Evolutionary conservation across 2,113 vertebrate species (phyloP).

Genomic region (Mixornis gularis): DNA sequence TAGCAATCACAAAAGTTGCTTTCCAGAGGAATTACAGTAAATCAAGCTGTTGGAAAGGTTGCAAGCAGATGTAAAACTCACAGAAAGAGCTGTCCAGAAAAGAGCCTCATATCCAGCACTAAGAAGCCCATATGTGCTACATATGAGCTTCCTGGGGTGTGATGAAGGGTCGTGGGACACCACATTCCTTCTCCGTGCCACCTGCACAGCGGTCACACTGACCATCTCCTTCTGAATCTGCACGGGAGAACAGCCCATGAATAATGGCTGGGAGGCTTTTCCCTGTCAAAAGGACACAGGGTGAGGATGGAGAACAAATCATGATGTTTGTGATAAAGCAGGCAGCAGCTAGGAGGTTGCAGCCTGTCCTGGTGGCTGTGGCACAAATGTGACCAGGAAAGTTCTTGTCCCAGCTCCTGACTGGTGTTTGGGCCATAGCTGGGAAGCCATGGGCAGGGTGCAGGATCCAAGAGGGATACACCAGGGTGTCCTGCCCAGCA

Average conservation of each 20-base stretch:
- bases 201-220: background rate
- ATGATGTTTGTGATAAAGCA: background rate
- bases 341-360: background rate
- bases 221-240: background rate
- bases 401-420: background rate
- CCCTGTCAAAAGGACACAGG: background rate
- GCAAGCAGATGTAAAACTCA: background rate
- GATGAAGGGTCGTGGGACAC: background rate
- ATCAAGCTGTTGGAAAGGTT: constrained; percentile 12
- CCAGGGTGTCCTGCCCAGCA: background rate
- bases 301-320: background rate
- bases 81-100: background rate
- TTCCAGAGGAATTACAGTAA: constrained; percentile 54
- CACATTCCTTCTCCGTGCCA: background rate
- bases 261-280: background rate
- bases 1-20: constrained; percentile 52
- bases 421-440: background rate
- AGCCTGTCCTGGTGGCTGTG: background rate
- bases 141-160: background rate
- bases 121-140: background rate
- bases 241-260: background rate
- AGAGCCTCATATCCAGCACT: background rate
- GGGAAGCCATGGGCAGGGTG: background rate
- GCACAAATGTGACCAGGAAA: background rate
- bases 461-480: background rate